Conservation (phyloP, 2,113 vertebrate genomes). For the Syrmaticus mikado region DNA sequence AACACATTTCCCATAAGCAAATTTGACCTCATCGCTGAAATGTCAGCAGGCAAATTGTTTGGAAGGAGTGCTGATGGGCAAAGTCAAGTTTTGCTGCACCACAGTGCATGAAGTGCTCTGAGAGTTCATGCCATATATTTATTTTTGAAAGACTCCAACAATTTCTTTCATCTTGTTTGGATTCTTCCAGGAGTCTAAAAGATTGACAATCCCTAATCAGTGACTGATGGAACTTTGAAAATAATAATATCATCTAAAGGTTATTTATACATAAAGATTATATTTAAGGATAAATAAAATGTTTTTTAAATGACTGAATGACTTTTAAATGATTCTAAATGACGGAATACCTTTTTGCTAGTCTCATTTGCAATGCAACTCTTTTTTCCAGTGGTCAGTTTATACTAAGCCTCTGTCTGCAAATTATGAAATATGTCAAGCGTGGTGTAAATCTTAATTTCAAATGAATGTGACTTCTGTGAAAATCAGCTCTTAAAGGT, state of each 20-base stretch:
- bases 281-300: neutral
- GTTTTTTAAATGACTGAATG: neutral
- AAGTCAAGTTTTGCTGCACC: neutral
- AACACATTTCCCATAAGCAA: slow-evolving; percentile 6
- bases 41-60: slow-evolving; percentile 15
- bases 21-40: slow-evolving; percentile 9
- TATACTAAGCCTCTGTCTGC: neutral
- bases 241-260: neutral
- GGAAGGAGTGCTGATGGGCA: neutral
- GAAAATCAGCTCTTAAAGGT: neutral
- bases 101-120: neutral
- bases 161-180: neutral
- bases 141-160: neutral
- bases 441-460: neutral
- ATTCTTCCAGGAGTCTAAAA: neutral
- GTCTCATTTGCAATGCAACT: neutral
- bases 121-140: neutral
- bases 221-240: neutral
- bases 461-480: neutral
- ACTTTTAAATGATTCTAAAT: neutral
- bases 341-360: neutral
- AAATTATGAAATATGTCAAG: neutral
- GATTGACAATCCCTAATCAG: slow-evolving; percentile 26
- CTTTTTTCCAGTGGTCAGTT: neutral
- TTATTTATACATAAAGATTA: neutral